Conservation (phyloP, 53 echinoderm and acorn worm species). For the Henricia sp. region DNA sequence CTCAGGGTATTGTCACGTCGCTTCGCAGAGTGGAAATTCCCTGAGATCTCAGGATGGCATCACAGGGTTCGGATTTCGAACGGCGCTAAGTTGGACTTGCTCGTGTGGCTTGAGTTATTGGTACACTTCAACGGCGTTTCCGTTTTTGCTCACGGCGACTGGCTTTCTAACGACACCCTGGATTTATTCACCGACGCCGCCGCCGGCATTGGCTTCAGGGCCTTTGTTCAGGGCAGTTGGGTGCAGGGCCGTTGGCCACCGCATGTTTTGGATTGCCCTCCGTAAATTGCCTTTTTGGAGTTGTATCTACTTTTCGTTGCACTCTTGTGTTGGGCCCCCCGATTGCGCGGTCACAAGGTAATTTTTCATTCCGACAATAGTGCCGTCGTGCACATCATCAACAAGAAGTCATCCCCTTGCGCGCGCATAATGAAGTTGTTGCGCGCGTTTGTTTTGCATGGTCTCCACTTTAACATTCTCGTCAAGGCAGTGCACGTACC, state of each 20-base stretch:
- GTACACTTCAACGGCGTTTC: conserved; percentile 44
- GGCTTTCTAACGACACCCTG: conserved; percentile 3
- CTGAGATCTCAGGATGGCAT: no score
- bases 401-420: conserved; percentile 24
- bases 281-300: conserved; percentile 46
- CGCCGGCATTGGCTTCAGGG: conserved; percentile 20
- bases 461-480: conserved; percentile 8
- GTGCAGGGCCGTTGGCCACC: conserved; percentile 41
- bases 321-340: conserved; percentile 40
- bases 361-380: conserved; percentile 53
- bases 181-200: conserved; percentile 60
- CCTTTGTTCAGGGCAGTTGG: conserved; percentile 50
- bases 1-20: no score
- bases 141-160: neutral
- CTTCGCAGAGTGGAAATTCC: no score
- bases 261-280: neutral
- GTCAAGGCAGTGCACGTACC: no score
- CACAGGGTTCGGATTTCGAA: conserved; percentile 11
- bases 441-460: neutral
- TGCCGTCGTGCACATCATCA: conserved; percentile 56
- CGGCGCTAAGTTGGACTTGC: conserved; percentile 31
- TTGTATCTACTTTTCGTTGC: conserved; percentile 49
- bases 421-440: conserved; percentile 23
- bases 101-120: conserved; percentile 47
- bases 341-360: conserved; percentile 25